Conservation (phyloP, 2,113 vertebrate species). For the Psammodynastes pulverulentus region DNA sequence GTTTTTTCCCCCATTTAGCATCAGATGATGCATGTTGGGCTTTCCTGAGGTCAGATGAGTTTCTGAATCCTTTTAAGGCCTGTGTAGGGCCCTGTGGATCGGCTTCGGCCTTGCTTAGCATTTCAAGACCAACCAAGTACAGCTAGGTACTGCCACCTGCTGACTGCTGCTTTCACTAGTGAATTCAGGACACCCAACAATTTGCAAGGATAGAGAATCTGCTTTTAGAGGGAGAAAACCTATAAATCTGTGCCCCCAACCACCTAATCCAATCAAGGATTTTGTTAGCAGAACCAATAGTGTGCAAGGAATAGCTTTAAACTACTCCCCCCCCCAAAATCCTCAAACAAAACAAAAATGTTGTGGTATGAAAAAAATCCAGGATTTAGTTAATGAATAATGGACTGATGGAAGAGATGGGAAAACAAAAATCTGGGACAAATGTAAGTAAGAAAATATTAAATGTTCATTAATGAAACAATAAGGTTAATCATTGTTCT, state of each 20-base stretch:
- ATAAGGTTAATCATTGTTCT: background rate
- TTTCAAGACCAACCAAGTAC: background rate
- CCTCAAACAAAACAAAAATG: background rate
- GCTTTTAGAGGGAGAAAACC: background rate
- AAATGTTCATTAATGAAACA: background rate
- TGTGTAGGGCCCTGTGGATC: background rate
- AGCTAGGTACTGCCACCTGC: background rate
- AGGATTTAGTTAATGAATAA: background rate
- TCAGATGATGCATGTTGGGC: background rate
- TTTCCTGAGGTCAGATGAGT: background rate
- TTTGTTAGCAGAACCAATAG: background rate
- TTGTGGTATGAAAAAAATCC: background rate
- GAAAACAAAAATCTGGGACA: background rate
- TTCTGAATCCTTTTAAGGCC: background rate
- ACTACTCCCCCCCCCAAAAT: background rate
- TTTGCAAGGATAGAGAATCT: background rate
- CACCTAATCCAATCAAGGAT: background rate
- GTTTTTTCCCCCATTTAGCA: background rate
- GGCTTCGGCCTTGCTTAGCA: background rate
- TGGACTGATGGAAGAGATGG: background rate
- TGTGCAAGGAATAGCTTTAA: background rate
- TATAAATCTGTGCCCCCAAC: background rate
- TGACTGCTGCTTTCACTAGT: background rate
- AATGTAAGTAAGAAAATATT: background rate
- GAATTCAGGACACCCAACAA: background rate